Percentiles rank a stretch among this genome's conserved stretches.
These are phyloP conservation scores for Planococcus citri DNA, from an alignment of 1,140 invertebrate species.

Conservation along the genomic window DNA sequence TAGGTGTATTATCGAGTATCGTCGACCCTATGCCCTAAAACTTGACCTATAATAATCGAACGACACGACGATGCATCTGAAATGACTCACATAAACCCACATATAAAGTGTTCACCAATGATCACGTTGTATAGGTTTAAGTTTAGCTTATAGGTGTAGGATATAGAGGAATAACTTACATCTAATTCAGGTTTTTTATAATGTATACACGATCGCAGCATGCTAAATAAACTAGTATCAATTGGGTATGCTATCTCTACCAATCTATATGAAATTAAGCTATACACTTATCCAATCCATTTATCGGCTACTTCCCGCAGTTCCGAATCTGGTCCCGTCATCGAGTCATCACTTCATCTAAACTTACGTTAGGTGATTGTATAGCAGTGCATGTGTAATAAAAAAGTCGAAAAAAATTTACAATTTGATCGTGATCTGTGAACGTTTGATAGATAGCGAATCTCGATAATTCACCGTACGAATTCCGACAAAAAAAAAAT, in stretches of 20 bases:
- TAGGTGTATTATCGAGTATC: background rate
- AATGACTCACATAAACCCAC: constrained; percentile 1
- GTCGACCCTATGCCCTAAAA: constrained; percentile 1
- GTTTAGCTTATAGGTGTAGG: no score
- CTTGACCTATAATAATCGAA: background rate
- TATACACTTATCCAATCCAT: background rate
- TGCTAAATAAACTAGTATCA: background rate
- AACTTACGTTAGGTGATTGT: no score
- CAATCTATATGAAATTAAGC: background rate
- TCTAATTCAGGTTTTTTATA: background rate
- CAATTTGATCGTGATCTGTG: background rate
- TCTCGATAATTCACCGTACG: background rate
- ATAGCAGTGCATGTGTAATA: no score
- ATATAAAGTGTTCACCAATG: background rate
- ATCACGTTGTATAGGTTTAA: background rate
- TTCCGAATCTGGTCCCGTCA: no score
- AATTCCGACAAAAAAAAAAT: background rate
- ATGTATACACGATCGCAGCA: background rate
- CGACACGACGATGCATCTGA: background rate
- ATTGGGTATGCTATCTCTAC: no score
- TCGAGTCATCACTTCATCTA: no score
- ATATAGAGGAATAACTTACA: no score
- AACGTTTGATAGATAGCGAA: background rate
- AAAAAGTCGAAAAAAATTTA: no score
- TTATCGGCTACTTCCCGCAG: background rate